Evolutionary conservation across 2,888 invertebrate genomes (phyloP), one percentile per base, ranked within the genome.

Genomic region (Troglohyphantes excavatus): DNA sequence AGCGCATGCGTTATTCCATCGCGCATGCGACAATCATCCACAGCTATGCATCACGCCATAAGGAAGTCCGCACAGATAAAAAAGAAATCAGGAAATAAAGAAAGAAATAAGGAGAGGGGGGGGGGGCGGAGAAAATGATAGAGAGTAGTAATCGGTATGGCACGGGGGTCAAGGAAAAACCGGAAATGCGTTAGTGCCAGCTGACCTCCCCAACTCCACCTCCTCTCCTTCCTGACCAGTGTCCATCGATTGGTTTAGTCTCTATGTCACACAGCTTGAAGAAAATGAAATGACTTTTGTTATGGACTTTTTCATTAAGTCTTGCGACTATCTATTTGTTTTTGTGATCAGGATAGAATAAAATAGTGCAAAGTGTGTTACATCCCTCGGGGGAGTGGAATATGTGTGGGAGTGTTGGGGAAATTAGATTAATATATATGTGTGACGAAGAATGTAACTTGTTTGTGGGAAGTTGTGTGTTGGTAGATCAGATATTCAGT

Each of bases 171-270:
- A 86, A 78, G 85, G 76, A 68, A 86, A 76, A 76, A 68, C 85
- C 85, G 85, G 85, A 86, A 86, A 86, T 86, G 85, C 85, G 85
- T 86, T 86, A 86, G 85, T 86, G 78, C 85, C 85, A 78, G 33
- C 68, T 86, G 85, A 86, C 85, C 85, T 78, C 82, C 68, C 27
- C 59, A 43, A 23, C 21, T 61, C 39, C 61, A 0, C 11, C 61
- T 63, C 13, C 21, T 61, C 39, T 39, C 0, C 11, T 43, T 63
- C 13, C 43, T 26, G 19, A 21, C 76, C 68, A 13, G 13, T 86
- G 78, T 61, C 85, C 78, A 86, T 86, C 85, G 85, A 86, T 86
- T 86, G 85, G 61, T 78, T 86, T 70, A 27, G 39, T 39, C 68
- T 59, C n/a, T 68, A 59, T 68, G 59, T 61, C 27, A 46, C 78